A percentile compares a stretch with the other conserved stretches of the same genome.
Evolutionary conservation across 2,888 invertebrate species (phyloP).

Genomic region (Fissipunctia ypsillon): DNA sequence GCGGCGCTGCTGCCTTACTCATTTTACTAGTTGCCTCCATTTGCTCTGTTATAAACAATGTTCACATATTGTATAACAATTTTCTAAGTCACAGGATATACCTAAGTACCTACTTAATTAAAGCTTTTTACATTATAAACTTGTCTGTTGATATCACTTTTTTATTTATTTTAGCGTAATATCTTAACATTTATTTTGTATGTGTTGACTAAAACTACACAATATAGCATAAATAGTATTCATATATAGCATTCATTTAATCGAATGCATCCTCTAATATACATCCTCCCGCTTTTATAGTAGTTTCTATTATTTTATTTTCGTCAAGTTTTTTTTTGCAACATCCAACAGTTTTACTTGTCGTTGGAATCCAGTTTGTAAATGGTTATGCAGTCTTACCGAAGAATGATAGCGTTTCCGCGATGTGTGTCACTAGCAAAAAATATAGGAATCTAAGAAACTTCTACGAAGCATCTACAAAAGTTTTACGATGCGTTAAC

Average conservation of each 20-base stretch:
- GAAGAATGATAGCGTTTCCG: not conserved
- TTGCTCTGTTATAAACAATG: not conserved
- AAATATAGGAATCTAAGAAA: not conserved
- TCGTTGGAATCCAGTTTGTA: not conserved
- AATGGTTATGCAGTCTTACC: not conserved
- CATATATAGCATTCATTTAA: not conserved
- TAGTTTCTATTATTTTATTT: not conserved
- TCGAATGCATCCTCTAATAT: not conserved
- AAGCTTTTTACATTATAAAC: constrained; percentile 24
- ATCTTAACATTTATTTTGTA: not conserved
- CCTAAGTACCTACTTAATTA: not conserved
- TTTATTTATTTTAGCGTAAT: constrained; percentile 7
- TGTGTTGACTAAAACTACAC: not conserved
- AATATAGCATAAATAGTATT: not conserved
- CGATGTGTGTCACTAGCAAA: not conserved
- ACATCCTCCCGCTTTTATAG: too few relatives aligned
- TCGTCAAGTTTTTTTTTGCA: not conserved
- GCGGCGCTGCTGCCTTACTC: constrained; percentile 3
- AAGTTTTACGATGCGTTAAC: not conserved
- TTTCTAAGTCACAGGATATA: constrained; percentile 31
- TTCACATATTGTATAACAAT: constrained; percentile 1
- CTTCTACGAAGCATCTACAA: not conserved
- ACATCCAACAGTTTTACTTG: not conserved
- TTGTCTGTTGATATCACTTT: constrained; percentile 1
- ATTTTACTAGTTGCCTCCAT: not conserved